Base-by-base conservation (phyloP, 2,888 invertebrate genomes). In the Monoplex corrugatus region DNA sequence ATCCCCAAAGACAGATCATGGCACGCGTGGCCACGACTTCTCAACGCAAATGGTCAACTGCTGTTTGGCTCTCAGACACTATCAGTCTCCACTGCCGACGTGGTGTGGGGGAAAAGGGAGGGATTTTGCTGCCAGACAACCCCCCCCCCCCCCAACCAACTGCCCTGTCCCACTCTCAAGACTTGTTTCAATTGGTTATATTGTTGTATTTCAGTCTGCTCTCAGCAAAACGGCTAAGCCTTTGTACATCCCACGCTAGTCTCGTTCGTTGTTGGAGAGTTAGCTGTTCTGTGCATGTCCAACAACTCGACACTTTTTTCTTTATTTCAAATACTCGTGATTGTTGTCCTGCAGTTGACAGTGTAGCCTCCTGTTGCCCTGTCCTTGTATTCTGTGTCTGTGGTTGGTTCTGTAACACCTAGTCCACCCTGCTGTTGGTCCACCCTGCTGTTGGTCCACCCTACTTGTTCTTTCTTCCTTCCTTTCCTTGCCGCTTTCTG, bases 1-100 rank as follows among this genome's bases (percentile, higher is more conserved):
- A n/a, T n/a, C n/a, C n/a, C 57, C 35, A 84, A 84, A 84, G 84
- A 84, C 84, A 84, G 84, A 84, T 84, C 84, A 84, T 84, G 84
- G 38, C 78, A 3, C n/a, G 45, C 13, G 44, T 45, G 43, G 45
- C 35, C 84, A 84, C 84, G 84, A 84, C 84, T 84, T 84, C 84
- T 84, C 57, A 50, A 87, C 44, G 16, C 28, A 38, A 87, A 78
- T 43, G 40, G 78, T 80, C 78, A 40, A 80, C 78, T 40, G 78
- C 78, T 43, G 40, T 28, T 6, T 35, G 38, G 23, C 35, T 38
- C 38, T n/a, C 10, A 40, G 10, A 72, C 8, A 72, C 32, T 5
- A 19, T 35, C 6, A 32, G 40, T 23, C 40, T 19, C 23, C 78
- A 19, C 23, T 80, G 19, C 19, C 57, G 23, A n/a, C 5, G 84